Evolutionary conservation across 2,797 vertebrate species (phyloP).

Genomic region (Tamandua tetradactyla): DNA sequence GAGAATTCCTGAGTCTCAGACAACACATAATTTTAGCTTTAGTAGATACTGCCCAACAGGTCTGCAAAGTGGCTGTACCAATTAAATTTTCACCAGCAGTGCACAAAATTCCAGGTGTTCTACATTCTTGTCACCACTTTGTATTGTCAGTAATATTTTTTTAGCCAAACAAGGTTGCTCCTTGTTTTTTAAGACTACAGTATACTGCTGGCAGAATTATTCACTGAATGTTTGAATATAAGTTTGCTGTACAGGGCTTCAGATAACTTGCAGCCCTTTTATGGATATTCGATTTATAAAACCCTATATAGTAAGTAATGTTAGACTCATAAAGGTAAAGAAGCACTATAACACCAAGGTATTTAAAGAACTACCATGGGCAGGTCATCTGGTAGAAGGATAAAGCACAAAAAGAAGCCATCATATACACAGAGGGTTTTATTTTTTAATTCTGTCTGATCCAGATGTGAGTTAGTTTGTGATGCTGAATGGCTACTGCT

Average conservation of each 20-base stretch:
- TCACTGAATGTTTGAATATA: neutral
- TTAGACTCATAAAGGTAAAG: neutral
- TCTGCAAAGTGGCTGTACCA: neutral
- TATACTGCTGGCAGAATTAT: neutral
- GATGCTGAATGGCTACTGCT: neutral
- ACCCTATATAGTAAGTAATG: neutral
- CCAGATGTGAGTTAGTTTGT: neutral
- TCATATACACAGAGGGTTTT: neutral
- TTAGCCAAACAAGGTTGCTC: neutral
- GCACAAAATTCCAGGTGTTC: neutral
- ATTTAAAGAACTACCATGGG: neutral
- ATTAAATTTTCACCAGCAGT: neutral
- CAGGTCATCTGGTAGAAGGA: too few relatives aligned
- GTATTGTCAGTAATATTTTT: neutral
- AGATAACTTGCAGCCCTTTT: neutral
- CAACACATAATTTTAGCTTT: neutral
- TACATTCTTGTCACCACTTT: neutral
- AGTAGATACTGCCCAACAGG: neutral
- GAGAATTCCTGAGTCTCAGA: neutral
- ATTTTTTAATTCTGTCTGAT: neutral
- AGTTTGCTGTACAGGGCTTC: neutral
- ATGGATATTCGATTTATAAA: slow-evolving; percentile 11
- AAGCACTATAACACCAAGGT: neutral
- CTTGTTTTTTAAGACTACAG: neutral
- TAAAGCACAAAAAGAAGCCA: neutral